phyloP scores from a whole-genome alignment of 2,113 vertebrate genomes.

The Psilopsiagon aymara region DNA sequence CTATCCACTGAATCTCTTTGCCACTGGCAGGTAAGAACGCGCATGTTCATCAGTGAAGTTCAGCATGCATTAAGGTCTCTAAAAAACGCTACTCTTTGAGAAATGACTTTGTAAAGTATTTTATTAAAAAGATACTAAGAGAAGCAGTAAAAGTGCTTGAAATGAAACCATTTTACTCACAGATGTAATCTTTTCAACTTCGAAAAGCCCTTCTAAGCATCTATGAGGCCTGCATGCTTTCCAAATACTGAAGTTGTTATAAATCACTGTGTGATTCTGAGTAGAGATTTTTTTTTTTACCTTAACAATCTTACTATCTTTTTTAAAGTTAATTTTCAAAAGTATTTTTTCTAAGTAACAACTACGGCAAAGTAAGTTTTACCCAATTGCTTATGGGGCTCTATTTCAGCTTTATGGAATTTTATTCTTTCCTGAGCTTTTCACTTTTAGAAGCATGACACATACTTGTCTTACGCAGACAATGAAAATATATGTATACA shows the following conservation, averaged over 20 bases:
- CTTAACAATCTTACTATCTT: not conserved
- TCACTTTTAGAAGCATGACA: not conserved
- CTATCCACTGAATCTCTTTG: not conserved
- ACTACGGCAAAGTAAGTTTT: not conserved
- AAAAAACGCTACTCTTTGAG: not conserved
- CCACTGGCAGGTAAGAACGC: not conserved
- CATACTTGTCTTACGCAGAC: not conserved
- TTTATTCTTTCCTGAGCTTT: not conserved
- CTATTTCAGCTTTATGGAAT: not conserved
- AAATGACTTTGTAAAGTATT: not conserved
- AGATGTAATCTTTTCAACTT: not conserved
- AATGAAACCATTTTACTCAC: not conserved
- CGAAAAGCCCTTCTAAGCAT: not conserved
- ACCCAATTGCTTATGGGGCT: not conserved
- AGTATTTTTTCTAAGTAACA: not conserved
- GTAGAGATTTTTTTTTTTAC: not conserved
- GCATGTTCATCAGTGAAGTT: not conserved
- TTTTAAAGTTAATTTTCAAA: not conserved
- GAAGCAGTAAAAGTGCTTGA: not conserved
- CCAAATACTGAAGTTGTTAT: not conserved
- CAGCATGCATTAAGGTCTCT: not conserved
- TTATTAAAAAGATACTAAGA: not conserved
- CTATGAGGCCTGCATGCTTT: not conserved
- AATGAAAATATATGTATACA: not conserved
- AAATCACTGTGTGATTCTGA: not conserved